These are phyloP conservation scores for Zoanthus solanderi DNA, from an alignment of 92 coral and sea anemone genomes.

Conservation along the genomic window DNA sequence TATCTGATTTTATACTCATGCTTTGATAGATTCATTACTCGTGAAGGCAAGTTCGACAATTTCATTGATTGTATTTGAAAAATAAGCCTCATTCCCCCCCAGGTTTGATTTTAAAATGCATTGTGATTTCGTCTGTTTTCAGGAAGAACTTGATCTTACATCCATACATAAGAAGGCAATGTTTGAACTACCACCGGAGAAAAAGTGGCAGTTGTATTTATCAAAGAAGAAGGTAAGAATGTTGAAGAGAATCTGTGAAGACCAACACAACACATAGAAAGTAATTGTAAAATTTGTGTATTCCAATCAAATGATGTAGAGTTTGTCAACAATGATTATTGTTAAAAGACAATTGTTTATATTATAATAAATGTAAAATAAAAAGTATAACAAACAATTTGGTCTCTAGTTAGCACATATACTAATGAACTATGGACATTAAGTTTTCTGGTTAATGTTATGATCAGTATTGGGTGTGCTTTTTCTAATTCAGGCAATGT, in stretches of 20 bases:
- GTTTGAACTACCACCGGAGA: constrained; percentile 99
- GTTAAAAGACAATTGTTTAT: too few relatives aligned
- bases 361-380: too few relatives aligned
- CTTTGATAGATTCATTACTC: neutral
- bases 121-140: constrained; percentile 30
- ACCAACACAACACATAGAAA: too few relatives aligned
- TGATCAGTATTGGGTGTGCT: too few relatives aligned
- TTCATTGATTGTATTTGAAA: neutral
- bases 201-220: constrained; percentile 98
- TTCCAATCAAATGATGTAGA: too few relatives aligned
- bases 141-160: constrained; percentile 99
- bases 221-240: constrained; percentile 92
- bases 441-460: too few relatives aligned
- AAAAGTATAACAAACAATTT: too few relatives aligned
- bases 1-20: neutral
- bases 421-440: too few relatives aligned
- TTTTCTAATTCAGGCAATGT: too few relatives aligned
- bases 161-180: constrained; percentile 93
- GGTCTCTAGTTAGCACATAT: too few relatives aligned
- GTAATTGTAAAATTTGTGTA: too few relatives aligned
- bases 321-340: too few relatives aligned
- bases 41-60: neutral
- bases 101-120: neutral
- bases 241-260: neutral
- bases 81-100: neutral